phyloP scores from a whole-genome alignment of 1,140 invertebrate species.

The Steinernema khuongi region DNA sequence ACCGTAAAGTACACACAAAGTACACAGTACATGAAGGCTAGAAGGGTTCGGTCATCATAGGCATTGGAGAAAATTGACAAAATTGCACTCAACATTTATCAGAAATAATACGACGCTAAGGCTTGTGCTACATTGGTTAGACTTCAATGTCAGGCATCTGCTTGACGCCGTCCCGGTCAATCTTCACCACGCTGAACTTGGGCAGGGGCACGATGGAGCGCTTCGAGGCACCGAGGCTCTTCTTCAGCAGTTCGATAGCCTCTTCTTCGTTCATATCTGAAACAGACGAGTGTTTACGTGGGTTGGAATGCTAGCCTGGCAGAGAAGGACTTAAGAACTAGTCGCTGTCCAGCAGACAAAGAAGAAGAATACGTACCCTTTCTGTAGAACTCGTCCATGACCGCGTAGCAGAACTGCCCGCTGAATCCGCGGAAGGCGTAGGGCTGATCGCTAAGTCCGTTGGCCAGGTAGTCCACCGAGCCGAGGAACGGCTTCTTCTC shows the following conservation, averaged over 20 bases:
- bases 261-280: slow-evolving; percentile 75
- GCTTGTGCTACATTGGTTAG: no score
- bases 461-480: slow-evolving; percentile 54
- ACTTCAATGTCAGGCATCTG: background rate
- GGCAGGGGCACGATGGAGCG: slow-evolving; percentile 38
- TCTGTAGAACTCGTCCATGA: slow-evolving; percentile 85
- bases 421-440: slow-evolving; percentile 94
- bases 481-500: slow-evolving; percentile 60
- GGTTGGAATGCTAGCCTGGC: background rate
- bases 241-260: slow-evolving; percentile 77
- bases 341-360: slow-evolving; percentile 17
- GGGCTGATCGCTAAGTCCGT: slow-evolving; percentile 61
- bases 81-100: no score
- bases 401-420: slow-evolving; percentile 80
- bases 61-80: no score
- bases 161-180: background rate
- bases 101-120: no score
- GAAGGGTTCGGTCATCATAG: no score
- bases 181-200: background rate
- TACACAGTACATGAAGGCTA: no score
- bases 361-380: slow-evolving; percentile 65
- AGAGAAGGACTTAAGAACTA: background rate
- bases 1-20: no score
- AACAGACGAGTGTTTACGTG: slow-evolving; percentile 52
- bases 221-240: slow-evolving; percentile 71